Evolutionary conservation across 2,797 vertebrate genomes (phyloP).

Genomic region (Anas capensis): DNA sequence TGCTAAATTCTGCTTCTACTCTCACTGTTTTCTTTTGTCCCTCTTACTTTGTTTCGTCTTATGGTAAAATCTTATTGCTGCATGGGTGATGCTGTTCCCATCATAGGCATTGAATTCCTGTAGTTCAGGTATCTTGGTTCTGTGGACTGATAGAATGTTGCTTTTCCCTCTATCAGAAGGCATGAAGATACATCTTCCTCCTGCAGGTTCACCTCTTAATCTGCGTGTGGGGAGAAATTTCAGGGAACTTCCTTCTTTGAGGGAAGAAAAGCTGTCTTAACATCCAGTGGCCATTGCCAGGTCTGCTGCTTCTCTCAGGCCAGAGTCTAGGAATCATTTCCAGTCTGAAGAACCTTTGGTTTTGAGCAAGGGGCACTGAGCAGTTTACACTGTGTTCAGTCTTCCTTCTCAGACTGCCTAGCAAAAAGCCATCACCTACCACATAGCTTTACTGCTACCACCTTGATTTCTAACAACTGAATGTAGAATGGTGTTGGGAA

Average conservation of each 20-base stretch:
- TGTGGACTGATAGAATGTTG: background rate
- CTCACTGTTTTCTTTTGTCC: background rate
- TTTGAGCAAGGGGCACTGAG: background rate
- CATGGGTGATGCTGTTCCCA: background rate
- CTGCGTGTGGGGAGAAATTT: background rate
- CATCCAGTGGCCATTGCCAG: background rate
- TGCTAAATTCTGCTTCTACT: background rate
- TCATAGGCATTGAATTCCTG: background rate
- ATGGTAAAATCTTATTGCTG: background rate
- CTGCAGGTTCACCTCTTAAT: background rate
- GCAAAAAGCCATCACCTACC: background rate
- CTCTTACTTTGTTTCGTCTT: background rate
- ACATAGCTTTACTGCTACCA: background rate
- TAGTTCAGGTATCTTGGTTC: background rate
- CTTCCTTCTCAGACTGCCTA: background rate
- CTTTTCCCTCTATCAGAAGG: background rate
- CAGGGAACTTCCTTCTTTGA: background rate
- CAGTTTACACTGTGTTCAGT: background rate
- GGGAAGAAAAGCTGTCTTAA: fast-evolving
- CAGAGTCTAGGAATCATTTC: background rate
- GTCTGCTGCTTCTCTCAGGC: background rate
- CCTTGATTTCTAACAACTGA: background rate
- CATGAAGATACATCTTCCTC: background rate
- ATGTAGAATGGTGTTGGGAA: background rate
- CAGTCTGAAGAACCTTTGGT: background rate